These are phyloP conservation scores for Lutjanus erythropterus DNA, from an alignment of 2,113 vertebrate genomes.

Conservation along the genomic window DNA sequence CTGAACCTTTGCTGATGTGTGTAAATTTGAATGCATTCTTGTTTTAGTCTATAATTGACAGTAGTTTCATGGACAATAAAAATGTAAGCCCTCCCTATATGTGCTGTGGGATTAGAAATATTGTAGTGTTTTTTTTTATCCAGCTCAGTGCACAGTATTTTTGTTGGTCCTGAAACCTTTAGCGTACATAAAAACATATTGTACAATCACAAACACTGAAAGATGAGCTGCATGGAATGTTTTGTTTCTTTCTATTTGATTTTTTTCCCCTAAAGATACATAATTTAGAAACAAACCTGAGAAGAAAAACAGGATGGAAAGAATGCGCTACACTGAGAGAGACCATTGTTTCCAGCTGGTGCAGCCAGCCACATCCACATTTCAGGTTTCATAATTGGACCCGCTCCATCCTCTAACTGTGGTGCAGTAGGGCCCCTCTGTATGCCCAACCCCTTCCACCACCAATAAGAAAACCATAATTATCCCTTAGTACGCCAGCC, in stretches of 20 bases:
- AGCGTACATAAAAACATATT: background rate
- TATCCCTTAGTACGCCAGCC: constrained; percentile 46
- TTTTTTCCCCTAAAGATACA: background rate
- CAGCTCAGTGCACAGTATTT: background rate
- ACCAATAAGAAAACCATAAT: constrained; percentile 72
- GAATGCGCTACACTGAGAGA: constrained; percentile 43
- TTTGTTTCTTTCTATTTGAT: background rate
- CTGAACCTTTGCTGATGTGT: background rate
- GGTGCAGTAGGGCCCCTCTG: constrained; percentile 35
- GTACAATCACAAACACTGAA: background rate
- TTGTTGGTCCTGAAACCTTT: background rate
- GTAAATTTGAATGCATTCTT: background rate
- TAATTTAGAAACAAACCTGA: constrained; percentile 26
- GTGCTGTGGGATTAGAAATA: background rate
- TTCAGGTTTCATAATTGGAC: constrained; percentile 71
- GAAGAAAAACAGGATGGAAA: constrained; percentile 40
- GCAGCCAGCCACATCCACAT: constrained; percentile 67
- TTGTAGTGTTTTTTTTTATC: background rate
- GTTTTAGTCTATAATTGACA: background rate
- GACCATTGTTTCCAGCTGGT: constrained; percentile 71
- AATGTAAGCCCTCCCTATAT: no score
- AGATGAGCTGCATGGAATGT: background rate
- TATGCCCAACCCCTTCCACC: constrained; percentile 29
- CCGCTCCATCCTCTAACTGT: constrained; percentile 47
- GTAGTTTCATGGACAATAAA: background rate